These are phyloP conservation scores for Decapterus maruadsi DNA, from an alignment of 2,797 vertebrate species.

Conservation along the genomic window DNA sequence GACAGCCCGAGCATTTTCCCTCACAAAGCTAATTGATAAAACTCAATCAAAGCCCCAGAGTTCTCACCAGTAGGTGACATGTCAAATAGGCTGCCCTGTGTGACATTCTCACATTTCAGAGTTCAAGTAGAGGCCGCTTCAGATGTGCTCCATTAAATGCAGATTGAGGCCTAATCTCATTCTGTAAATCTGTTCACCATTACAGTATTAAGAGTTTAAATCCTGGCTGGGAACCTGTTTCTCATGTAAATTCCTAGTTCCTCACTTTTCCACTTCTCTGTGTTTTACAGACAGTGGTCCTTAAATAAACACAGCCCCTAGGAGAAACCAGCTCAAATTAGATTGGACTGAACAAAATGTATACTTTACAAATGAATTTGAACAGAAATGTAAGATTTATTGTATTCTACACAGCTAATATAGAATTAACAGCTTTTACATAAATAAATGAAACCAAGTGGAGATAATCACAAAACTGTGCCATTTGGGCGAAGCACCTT, in stretches of 20 bases:
- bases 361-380: background rate
- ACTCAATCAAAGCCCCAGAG: slow-evolving; percentile 80
- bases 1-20: slow-evolving; percentile 61
- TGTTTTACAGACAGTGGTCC: slow-evolving; percentile 77
- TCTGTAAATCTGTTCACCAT: slow-evolving; percentile 86
- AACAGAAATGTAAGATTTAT: slow-evolving; percentile 9
- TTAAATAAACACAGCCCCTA: slow-evolving; percentile 74
- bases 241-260: slow-evolving; percentile 86
- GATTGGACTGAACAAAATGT: slow-evolving; percentile 18
- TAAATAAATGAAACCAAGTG: background rate
- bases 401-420: background rate
- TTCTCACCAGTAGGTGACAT: slow-evolving; percentile 85
- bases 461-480: slow-evolving; percentile 1
- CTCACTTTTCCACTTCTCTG: slow-evolving; percentile 70
- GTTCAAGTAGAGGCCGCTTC: slow-evolving; percentile 89
- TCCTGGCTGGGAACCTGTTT: slow-evolving; percentile 84
- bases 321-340: slow-evolving; percentile 39
- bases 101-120: slow-evolving; percentile 86
- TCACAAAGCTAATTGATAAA: slow-evolving; percentile 84
- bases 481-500: slow-evolving; percentile 25
- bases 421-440: slow-evolving; percentile 14
- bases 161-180: slow-evolving; percentile 87
- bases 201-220: slow-evolving; percentile 86
- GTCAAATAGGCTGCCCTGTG: slow-evolving; percentile 84
- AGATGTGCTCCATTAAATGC: slow-evolving; percentile 87